Conservation (phyloP, 2,113 vertebrate genomes). For the Cyanoramphus novaezelandiae region DNA sequence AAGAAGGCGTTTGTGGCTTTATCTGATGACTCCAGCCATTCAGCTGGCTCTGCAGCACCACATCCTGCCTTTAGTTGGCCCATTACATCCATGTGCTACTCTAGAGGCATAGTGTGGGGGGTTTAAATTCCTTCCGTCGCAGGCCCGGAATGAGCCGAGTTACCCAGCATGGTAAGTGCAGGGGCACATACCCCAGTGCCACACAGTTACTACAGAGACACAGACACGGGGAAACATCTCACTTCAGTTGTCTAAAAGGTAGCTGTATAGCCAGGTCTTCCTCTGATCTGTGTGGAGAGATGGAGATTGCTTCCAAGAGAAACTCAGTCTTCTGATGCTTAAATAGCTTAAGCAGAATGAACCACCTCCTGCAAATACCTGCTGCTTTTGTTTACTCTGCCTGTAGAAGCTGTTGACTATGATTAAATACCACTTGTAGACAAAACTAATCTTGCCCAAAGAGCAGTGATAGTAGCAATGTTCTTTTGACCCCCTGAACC, state of each 20-base stretch:
- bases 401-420: neutral
- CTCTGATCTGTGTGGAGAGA: neutral
- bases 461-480: neutral
- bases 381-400: neutral
- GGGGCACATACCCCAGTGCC: neutral
- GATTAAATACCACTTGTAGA: neutral
- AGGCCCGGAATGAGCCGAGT: no score
- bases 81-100: neutral
- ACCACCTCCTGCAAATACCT: neutral
- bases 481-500: neutral
- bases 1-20: rapidly evolving
- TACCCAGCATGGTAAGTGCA: neutral
- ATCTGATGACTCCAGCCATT: neutral
- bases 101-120: neutral
- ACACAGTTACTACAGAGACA: neutral
- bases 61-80: neutral
- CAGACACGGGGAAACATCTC: neutral
- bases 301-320: neutral
- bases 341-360: neutral
- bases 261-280: neutral
- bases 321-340: neutral
- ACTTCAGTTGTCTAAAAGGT: neutral
- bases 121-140: neutral
- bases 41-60: neutral
- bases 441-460: neutral